Percentiles rank a stretch among this genome's conserved stretches.
Evolutionary conservation across 1,140 invertebrate genomes (phyloP).

Genomic region (Gerris buenoi): DNA sequence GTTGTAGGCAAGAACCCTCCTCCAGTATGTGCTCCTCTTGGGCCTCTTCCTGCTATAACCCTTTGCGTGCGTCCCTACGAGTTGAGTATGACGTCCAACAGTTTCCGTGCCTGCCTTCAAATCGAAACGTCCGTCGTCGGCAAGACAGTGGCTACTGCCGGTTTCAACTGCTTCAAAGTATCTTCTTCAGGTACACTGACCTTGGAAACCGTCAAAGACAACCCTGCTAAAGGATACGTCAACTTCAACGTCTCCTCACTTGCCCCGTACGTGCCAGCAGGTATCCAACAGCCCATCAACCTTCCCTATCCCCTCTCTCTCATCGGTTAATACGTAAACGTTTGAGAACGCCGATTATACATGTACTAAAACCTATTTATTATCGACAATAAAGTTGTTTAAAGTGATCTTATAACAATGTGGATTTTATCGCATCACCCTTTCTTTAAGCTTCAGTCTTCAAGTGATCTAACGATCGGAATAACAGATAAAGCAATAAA

Average conservation of each 20-base stretch:
- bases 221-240: neutral
- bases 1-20: neutral
- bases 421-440: too few species aligned
- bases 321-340: too few species aligned
- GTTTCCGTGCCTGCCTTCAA: neutral
- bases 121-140: neutral
- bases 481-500: too few species aligned
- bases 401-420: too few species aligned
- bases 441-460: too few species aligned
- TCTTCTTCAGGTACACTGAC: neutral
- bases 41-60: neutral
- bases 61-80: neutral
- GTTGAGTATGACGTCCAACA: neutral
- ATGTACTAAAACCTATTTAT: too few species aligned
- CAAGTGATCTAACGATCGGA: too few species aligned
- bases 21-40: neutral
- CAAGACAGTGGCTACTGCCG: neutral
- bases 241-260: neutral
- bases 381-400: too few species aligned
- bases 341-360: too few species aligned
- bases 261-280: neutral
- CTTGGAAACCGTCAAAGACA: neutral
- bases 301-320: neutral
- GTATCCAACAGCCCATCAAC: neutral
- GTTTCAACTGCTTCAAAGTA: neutral